Conservation (phyloP, 2,113 vertebrate species). For the Epinephelus lanceolatus region DNA sequence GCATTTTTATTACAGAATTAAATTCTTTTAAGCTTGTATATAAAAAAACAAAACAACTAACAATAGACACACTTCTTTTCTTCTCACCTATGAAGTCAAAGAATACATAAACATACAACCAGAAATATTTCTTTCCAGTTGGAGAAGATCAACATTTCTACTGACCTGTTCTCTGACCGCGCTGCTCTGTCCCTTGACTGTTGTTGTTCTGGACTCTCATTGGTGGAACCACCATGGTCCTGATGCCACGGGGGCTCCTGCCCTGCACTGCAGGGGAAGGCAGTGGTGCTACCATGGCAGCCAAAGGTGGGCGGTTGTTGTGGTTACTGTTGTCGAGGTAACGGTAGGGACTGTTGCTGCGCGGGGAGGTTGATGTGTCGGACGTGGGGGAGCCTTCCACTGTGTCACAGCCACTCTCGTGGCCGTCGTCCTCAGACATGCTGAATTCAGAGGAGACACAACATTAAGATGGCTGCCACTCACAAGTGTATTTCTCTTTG, state of each 20-base stretch:
- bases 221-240: conserved; percentile 93
- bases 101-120: background rate
- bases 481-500: background rate
- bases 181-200: conserved; percentile 80
- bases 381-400: conserved; percentile 94
- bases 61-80: background rate
- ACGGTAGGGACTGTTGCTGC: conserved; percentile 86
- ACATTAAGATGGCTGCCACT: background rate
- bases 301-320: conserved; percentile 73
- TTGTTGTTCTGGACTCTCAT: conserved; percentile 89
- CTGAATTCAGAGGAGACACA: conserved; percentile 71
- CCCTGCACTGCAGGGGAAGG: conserved; percentile 73
- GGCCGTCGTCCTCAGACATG: conserved; percentile 95
- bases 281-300: conserved; percentile 61
- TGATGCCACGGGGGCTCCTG: conserved; percentile 86
- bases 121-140: background rate
- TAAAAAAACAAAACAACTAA: too few species aligned
- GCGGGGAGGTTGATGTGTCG: conserved; percentile 90
- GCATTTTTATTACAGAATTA: background rate
- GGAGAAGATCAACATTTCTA: background rate
- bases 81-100: background rate
- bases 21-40: background rate
- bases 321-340: conserved; percentile 89
- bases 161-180: conserved; percentile 87
- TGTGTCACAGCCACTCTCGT: conserved; percentile 94